phyloP scores from a whole-genome alignment of 2,888 invertebrate genomes.

The Idaea biselata region DNA sequence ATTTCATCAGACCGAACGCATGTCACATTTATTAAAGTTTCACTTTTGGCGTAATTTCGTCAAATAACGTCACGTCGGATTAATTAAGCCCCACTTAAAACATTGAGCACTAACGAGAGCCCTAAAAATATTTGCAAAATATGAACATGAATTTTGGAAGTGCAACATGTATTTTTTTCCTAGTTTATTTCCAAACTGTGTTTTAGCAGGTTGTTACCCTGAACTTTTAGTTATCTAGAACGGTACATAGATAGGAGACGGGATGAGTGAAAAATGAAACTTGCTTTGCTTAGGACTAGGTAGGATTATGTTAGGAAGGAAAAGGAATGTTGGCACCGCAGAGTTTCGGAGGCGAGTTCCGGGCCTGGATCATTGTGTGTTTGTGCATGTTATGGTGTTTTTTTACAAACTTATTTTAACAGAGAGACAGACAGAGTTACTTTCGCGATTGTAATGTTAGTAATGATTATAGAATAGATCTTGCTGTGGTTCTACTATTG shows the following conservation, averaged over 20 bases:
- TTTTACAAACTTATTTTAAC: too few species aligned
- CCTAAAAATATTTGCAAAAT: slow-evolving; percentile 34
- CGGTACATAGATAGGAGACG: not conserved
- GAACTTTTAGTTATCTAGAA: not conserved
- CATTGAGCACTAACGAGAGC: slow-evolving; percentile 41
- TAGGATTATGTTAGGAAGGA: too few species aligned
- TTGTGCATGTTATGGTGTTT: too few species aligned
- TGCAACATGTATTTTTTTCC: not conserved
- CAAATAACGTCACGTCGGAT: slow-evolving; percentile 60
- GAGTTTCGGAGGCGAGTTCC: too few species aligned
- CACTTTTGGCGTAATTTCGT: slow-evolving; percentile 52
- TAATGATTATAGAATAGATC: too few species aligned
- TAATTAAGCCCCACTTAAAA: slow-evolving; percentile 67
- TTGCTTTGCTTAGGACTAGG: too few species aligned
- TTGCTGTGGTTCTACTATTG: too few species aligned
- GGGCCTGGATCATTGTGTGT: too few species aligned
- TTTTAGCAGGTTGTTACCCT: not conserved
- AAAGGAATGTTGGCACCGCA: too few species aligned
- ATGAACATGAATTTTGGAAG: slow-evolving; percentile 1
- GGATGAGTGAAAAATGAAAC: too few species aligned
- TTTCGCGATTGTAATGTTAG: too few species aligned
- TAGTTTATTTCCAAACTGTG: not conserved
- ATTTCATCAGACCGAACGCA: slow-evolving; percentile 68
- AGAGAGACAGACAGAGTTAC: too few species aligned
- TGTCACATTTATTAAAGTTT: slow-evolving; percentile 66